Conservation (phyloP, 2,888 invertebrate species). For the Germaria angustata region DNA sequence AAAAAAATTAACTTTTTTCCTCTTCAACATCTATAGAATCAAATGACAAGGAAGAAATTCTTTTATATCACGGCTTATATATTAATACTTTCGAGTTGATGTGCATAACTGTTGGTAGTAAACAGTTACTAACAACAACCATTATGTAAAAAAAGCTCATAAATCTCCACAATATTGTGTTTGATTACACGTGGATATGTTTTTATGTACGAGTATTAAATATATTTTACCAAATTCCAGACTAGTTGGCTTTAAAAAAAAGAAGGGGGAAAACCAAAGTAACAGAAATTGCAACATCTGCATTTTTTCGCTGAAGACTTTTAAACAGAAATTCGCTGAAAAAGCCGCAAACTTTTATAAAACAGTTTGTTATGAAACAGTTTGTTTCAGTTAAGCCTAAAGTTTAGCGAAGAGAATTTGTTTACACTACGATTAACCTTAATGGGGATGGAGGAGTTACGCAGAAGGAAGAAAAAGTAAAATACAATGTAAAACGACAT, state of each 20-base stretch:
- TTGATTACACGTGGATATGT: neutral
- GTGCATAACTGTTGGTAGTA: constrained; percentile 32
- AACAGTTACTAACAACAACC: constrained; percentile 40
- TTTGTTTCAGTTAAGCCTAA: constrained; percentile 18
- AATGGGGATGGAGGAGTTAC: neutral
- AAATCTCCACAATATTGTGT: constrained; percentile 59
- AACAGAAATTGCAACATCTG: constrained; percentile 62
- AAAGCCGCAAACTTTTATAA: constrained; percentile 43
- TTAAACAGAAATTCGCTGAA: neutral
- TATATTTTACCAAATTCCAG: constrained; percentile 41
- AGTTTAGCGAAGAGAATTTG: constrained; percentile 17
- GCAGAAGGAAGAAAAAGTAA: neutral
- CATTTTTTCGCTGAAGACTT: constrained; percentile 59
- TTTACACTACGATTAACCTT: neutral
- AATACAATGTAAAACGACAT: neutral
- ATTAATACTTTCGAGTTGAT: no score
- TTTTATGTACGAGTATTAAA: neutral
- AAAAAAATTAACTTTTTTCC: no score
- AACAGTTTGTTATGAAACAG: constrained; percentile 7
- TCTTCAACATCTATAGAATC: neutral
- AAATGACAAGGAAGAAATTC: neutral
- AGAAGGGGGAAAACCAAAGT: neutral
- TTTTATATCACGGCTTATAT: neutral
- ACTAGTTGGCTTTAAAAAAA: constrained; percentile 24
- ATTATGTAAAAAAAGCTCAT: constrained; percentile 58